Evolutionary conservation across 2,888 invertebrate genomes (phyloP).

Genomic region (Epinotia brunnichana): DNA sequence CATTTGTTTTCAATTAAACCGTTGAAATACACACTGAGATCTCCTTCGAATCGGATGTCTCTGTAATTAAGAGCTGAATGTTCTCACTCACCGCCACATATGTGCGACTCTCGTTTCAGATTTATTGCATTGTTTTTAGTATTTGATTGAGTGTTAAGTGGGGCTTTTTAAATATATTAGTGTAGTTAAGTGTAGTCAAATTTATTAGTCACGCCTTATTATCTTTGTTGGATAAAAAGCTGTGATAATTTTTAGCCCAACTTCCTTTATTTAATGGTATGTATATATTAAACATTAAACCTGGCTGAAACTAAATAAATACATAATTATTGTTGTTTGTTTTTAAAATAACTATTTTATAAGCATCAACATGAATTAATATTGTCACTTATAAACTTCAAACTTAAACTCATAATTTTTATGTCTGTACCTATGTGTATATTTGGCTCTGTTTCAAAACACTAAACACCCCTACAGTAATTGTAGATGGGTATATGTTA

Average conservation of each 20-base stretch:
- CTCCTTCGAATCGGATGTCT: constrained; percentile 64
- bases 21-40: constrained; percentile 76
- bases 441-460: constrained; percentile 12
- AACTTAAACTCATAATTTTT: not conserved
- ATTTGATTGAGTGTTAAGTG: constrained; percentile 44
- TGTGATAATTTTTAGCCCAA: not conserved
- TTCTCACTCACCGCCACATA: constrained; percentile 64
- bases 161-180: constrained; percentile 36
- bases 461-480: constrained; percentile 6
- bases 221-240: constrained; percentile 3
- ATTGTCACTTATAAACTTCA: not conserved
- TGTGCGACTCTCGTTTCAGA: constrained; percentile 67
- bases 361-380: not conserved
- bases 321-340: no score
- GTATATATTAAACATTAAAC: no score
- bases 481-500: constrained; percentile 16
- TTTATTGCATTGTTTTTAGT: constrained; percentile 68
- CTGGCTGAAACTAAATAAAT: no score
- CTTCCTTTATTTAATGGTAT: not conserved
- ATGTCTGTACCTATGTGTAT: not conserved
- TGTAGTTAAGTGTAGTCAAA: constrained; percentile 24
- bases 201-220: constrained; percentile 37
- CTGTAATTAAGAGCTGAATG: constrained; percentile 71
- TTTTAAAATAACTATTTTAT: not conserved
- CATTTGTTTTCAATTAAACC: constrained; percentile 79